Base-by-base conservation (phyloP, 2,113 vertebrate genomes). In the Halcyon malimbica region DNA sequence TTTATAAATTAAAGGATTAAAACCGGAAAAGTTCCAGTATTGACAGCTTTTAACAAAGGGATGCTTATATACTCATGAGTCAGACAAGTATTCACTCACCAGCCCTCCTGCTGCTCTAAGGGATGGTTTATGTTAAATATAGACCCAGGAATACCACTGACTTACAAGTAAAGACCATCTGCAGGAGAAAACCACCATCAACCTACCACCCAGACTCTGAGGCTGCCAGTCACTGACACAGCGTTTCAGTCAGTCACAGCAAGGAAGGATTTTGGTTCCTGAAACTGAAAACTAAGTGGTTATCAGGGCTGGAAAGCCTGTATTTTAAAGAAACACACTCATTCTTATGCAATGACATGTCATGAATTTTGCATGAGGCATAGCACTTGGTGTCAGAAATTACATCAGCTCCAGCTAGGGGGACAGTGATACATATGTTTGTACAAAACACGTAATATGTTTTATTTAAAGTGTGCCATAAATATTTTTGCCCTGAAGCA, bases 341-440 rank as follows among this genome's bases (percentile, higher is more conserved):
- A 95, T 96, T 97, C 94, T 91, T 97, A 97, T 97, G 94, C 97
- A 98, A 97, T 95, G 95, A 91, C 94, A 94, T 60, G 67, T 80
- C 95, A 98, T 98, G 94, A 97, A 98, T 98, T 97, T 97, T 98
- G 90, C 96, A 98, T 97, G 97, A 98, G 77, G 91, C 83, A 84
- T 60, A 95, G 96, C 92, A 97, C 96, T 97, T 76, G 86, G 94
- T 97, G 97, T 97, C 97, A 98, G 96, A 95, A 97, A 97, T 97
- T 98, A 94, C 97, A 98, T 96, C 97, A 91, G 94, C 94, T 97
- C 96, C 97, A 96, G 97, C 64, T 25, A 97, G 96, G 94, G 94
- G 97, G 97, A 98, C 97, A 97, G 93, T 97, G 97, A 97, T 98
- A 98, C 97, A 96, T 97, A 97, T 97, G 97, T 98, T 98, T 96